Evolutionary conservation across 2,888 invertebrate genomes (phyloP).

Genomic region (Tillus elongatus): DNA sequence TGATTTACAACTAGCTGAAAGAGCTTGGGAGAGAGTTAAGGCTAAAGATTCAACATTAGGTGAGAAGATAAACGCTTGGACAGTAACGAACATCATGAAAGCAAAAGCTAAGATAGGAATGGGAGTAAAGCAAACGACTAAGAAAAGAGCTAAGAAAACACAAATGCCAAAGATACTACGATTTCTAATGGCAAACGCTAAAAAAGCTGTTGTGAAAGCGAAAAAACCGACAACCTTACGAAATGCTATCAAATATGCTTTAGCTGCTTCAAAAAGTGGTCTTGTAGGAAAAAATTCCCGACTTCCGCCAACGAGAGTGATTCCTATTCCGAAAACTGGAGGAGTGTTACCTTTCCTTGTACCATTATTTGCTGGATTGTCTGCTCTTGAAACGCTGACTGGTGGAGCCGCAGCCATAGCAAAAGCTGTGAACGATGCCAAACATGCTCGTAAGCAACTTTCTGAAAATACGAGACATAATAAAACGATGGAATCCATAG

Average conservation of each 20-base stretch:
- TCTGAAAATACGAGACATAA: slow-evolving; percentile 33
- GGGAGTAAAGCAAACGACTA: slow-evolving; percentile 18
- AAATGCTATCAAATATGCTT: slow-evolving; percentile 19
- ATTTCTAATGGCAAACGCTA: neutral
- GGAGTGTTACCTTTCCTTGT: slow-evolving; percentile 30
- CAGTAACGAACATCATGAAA: slow-evolving; percentile 29
- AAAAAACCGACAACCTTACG: slow-evolving; percentile 13
- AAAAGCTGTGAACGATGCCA: slow-evolving; percentile 32
- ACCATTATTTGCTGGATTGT: slow-evolving; percentile 33
- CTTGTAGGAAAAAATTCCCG: slow-evolving; percentile 11
- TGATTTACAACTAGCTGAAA: slow-evolving; percentile 30
- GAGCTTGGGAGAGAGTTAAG: slow-evolving; percentile 27
- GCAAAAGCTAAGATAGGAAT: slow-evolving; percentile 28
- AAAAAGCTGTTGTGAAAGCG: slow-evolving; percentile 7
- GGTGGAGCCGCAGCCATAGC: slow-evolving; percentile 34
- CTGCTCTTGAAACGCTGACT: slow-evolving; percentile 31
- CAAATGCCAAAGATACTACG: neutral
- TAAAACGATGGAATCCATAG: slow-evolving; percentile 33
- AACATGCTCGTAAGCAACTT: slow-evolving; percentile 29
- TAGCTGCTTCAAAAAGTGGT: slow-evolving; percentile 14
- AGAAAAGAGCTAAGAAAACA: slow-evolving; percentile 11
- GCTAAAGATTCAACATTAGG: slow-evolving; percentile 26
- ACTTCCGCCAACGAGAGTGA: slow-evolving; percentile 21
- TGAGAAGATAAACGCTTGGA: slow-evolving; percentile 29
- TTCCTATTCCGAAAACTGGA: slow-evolving; percentile 31